Base-by-base conservation (phyloP, 1,140 invertebrate species). In the Lasioglossum albipes region DNA sequence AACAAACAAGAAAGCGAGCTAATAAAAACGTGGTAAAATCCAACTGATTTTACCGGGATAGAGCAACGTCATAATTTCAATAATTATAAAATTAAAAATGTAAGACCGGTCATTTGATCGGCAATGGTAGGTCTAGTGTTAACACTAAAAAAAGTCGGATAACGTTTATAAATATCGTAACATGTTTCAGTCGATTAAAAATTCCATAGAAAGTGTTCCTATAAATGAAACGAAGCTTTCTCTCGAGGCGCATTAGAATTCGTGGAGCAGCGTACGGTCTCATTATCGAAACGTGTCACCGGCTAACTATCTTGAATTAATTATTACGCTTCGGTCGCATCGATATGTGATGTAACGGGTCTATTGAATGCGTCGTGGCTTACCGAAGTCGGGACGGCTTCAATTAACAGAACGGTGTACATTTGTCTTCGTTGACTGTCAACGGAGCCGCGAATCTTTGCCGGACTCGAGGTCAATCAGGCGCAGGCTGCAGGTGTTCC, bases 401-500 rank as follows among this genome's bases (percentile, higher is more conserved):
- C 54, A 54, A 74, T 79, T 59, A 79, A 65, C 49, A 4, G 36
- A 7, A 20, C n/a, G 16, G 13, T 10, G 41, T 9, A 74, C 27
- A 70, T 74, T 74, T 49, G 36, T 66, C 62, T 74, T 79, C 77
- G 69, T 66, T 57, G 31, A 10, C 36, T 45, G 62, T 22, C 61
- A 57, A n/a, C n/a, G 31, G 27, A 41, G 31, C 18, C 13, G 61
- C 52, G 78, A 61, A 68, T 73, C 76, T 9, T 7, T 7, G 52
- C 52, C 7, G 73, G 72, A 49, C 64, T 7, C 18, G 66, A 65
- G 75, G 68, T 82, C 75, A 64, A 65, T 77, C 52, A 41, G 68
- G 31, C 66, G 57, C 52, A 20, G 57, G 54, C 20, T 57, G 74
- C 74, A 81, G 79, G 79, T 81, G 79, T 81, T 81, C 42, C 31